Evolutionary conservation across 2,888 invertebrate genomes (phyloP).

Genomic region (Nowickia ferox): DNA sequence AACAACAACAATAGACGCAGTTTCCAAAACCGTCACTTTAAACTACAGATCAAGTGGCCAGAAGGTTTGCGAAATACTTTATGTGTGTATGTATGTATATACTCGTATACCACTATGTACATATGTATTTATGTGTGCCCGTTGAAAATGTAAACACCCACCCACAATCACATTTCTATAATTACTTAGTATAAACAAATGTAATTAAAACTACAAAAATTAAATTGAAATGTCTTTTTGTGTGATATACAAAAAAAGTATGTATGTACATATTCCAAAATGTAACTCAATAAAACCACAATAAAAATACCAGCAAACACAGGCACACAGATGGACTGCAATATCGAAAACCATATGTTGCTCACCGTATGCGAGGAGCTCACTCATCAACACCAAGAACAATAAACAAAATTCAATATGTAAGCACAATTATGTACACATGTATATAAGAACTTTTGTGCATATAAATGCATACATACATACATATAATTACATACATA

Average conservation of each 20-base stretch:
- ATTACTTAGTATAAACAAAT: constrained; percentile 37
- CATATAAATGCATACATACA: neutral
- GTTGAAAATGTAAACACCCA: constrained; percentile 51
- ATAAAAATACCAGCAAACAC: constrained; percentile 37
- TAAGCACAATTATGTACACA: neutral
- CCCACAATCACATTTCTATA: constrained; percentile 20
- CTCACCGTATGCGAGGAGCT: constrained; percentile 20
- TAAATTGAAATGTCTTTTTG: constrained; percentile 44
- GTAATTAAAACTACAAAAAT: constrained; percentile 54
- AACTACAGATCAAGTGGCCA: constrained; percentile 52
- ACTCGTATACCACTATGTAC: too few species aligned
- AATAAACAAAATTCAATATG: constrained; percentile 43
- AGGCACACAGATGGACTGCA: constrained; percentile 27
- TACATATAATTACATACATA: neutral
- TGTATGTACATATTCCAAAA: constrained; percentile 30
- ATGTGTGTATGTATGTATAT: constrained; percentile 1
- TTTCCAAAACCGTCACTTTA: constrained; percentile 25
- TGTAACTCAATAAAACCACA: constrained; percentile 49
- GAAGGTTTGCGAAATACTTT: constrained; percentile 31
- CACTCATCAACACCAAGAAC: constrained; percentile 50
- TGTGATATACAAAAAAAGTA: neutral
- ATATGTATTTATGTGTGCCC: neutral
- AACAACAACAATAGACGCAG: constrained; percentile 10
- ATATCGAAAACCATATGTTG: constrained; percentile 68
- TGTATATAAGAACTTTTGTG: neutral